phyloP scores from a whole-genome alignment of 1,140 invertebrate species.

The Lasioglossum baleicum region DNA sequence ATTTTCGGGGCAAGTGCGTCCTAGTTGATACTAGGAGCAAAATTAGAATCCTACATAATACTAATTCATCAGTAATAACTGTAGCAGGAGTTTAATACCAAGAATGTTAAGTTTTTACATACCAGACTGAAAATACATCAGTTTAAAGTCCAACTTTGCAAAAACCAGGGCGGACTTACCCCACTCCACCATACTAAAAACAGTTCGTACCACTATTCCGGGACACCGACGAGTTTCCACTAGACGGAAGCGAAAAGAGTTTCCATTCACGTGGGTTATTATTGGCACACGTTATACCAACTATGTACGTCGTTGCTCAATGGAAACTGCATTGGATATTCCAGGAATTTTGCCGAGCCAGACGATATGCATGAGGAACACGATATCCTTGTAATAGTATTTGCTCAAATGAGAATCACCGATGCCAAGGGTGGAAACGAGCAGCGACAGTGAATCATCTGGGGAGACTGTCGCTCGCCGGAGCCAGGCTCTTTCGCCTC shows the following conservation, averaged over 20 bases:
- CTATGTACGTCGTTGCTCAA: conserved; percentile 19
- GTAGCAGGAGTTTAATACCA: too few species aligned
- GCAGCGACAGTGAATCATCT: conserved; percentile 14
- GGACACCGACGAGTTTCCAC: too few species aligned
- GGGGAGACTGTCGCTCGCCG: neutral
- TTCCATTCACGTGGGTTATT: neutral
- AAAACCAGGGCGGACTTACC: too few species aligned
- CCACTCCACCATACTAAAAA: too few species aligned
- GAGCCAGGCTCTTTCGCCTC: conserved; percentile 22
- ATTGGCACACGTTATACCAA: neutral
- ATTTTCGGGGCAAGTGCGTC: too few species aligned
- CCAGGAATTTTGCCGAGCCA: conserved; percentile 5
- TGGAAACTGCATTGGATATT: conserved; percentile 25
- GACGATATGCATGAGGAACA: conserved; percentile 28
- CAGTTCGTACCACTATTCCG: too few species aligned
- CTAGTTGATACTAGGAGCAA: too few species aligned
- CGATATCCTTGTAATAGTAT: conserved; percentile 45
- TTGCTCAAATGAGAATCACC: conserved; percentile 31
- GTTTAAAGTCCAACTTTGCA: too few species aligned
- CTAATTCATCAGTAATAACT: too few species aligned
- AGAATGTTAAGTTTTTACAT: too few species aligned
- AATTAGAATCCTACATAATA: too few species aligned
- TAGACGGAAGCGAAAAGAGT: neutral
- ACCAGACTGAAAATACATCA: too few species aligned
- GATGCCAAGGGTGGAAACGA: conserved; percentile 6